phyloP scores from a whole-genome alignment of 2,113 vertebrate genomes.

The Triplophysa rosa region DNA sequence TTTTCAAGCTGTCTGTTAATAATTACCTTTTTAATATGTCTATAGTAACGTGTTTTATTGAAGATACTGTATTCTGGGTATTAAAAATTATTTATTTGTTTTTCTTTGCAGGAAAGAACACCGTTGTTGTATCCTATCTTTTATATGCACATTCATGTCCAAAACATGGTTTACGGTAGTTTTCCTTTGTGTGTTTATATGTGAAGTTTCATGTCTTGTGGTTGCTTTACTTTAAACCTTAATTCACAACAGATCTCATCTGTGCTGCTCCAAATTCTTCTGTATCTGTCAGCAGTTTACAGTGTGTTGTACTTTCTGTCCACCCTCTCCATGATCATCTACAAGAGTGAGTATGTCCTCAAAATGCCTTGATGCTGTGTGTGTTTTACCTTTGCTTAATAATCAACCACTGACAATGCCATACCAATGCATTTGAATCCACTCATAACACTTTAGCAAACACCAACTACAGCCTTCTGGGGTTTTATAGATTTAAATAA shows the following conservation, averaged over 20 bases:
- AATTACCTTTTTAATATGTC: neutral
- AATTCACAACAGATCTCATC: slow-evolving; percentile 75
- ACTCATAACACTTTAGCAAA: no score
- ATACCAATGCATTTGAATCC: no score
- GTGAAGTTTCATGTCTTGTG: no score
- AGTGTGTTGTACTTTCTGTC: slow-evolving; percentile 77
- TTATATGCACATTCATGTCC: neutral
- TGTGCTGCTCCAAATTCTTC: slow-evolving; percentile 76
- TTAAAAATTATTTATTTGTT: neutral
- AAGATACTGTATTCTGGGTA: neutral
- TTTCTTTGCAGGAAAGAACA: slow-evolving; percentile 3
- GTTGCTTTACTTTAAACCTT: slow-evolving; percentile 60
- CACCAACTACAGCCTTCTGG: no score
- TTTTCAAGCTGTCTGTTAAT: neutral
- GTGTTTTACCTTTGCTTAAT: neutral
- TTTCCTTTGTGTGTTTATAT: no score
- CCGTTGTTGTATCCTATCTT: slow-evolving; percentile 46
- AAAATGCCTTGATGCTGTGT: neutral
- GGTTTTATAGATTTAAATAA: no score
- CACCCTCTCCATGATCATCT: slow-evolving; percentile 76
- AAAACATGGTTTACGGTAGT: no score
- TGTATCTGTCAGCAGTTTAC: slow-evolving; percentile 72
- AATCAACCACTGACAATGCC: no score
- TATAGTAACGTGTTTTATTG: neutral
- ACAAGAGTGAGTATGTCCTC: slow-evolving; percentile 79